phyloP scores from a whole-genome alignment of 2,888 invertebrate species.

The Oxystoma pomonae region DNA sequence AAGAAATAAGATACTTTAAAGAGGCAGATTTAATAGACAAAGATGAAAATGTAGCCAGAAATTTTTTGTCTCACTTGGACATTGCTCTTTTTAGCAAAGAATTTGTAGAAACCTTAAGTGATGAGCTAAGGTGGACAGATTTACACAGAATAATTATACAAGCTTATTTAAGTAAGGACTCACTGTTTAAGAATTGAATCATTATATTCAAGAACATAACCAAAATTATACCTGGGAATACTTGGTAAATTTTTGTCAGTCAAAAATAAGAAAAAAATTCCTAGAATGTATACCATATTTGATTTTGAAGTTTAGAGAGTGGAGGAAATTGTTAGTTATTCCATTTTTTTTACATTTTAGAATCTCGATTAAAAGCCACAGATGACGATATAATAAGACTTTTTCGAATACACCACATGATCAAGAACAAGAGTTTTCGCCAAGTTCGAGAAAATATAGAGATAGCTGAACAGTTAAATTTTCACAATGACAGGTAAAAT shows the following conservation, averaged over 20 bases:
- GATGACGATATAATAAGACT: conserved; percentile 41
- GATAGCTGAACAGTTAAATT: conserved; percentile 51
- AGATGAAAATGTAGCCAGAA: conserved; percentile 43
- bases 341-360: no score
- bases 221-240: no score
- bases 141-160: conserved; percentile 37
- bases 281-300: no score
- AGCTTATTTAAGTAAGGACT: conserved; percentile 38
- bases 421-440: conserved; percentile 49
- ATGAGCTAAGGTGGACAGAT: conserved; percentile 31
- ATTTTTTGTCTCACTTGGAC: conserved; percentile 39
- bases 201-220: no score
- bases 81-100: conserved; percentile 25
- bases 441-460: conserved; percentile 54
- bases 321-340: no score
- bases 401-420: conserved; percentile 41
- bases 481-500: neutral
- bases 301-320: no score
- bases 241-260: no score
- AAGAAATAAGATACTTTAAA: conserved; percentile 41
- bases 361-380: conserved; percentile 44
- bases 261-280: conserved; percentile 2
- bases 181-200: no score
- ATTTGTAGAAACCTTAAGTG: conserved; percentile 19
- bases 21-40: conserved; percentile 41